Percentiles rank a stretch among this genome's conserved stretches.
Evolutionary conservation across 2,888 invertebrate genomes (phyloP).

Genomic region (Pomacea canaliculata): DNA sequence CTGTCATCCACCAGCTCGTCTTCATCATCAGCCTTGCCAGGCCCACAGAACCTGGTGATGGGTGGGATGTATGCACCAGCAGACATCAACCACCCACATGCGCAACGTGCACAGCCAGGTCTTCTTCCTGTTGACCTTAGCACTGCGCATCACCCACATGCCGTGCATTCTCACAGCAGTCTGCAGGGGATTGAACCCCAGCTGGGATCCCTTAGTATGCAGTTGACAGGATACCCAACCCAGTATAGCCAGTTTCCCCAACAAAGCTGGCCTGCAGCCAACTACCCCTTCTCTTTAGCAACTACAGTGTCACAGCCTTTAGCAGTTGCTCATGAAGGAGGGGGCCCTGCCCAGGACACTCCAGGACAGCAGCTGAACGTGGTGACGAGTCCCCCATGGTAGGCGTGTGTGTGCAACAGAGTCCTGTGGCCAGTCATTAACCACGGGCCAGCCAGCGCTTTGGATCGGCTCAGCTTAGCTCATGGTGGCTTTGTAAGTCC

Average conservation of each 20-base stretch:
- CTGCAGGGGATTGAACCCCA: conserved; percentile 25
- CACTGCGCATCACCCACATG: conserved; percentile 22
- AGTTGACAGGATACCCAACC: conserved; percentile 61
- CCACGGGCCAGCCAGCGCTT: conserved; percentile 4
- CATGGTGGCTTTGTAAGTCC: background rate
- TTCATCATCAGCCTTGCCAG: conserved; percentile 32
- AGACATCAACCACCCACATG: conserved; percentile 21
- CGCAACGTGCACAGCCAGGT: conserved; percentile 10
- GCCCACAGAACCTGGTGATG: conserved; percentile 25
- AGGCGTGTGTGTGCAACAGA: conserved; percentile 90
- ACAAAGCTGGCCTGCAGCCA: conserved; percentile 43
- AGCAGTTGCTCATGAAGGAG: conserved; percentile 16
- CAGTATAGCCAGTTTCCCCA: conserved; percentile 49
- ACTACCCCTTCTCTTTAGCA: conserved; percentile 24
- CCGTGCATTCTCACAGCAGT: background rate
- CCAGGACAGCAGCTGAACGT: conserved; percentile 44
- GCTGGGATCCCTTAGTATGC: conserved; percentile 69
- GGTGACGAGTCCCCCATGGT: conserved; percentile 86
- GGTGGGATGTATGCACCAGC: conserved; percentile 20
- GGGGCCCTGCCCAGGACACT: conserved; percentile 33
- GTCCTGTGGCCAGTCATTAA: conserved; percentile 91
- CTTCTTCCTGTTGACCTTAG: conserved; percentile 30
- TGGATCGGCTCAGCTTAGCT: conserved; percentile 1
- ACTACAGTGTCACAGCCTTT: conserved; percentile 17
- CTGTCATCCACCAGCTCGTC: conserved; percentile 30